These are phyloP conservation scores for Verasper variegatus DNA, from an alignment of 2,113 vertebrate genomes.

Conservation along the genomic window DNA sequence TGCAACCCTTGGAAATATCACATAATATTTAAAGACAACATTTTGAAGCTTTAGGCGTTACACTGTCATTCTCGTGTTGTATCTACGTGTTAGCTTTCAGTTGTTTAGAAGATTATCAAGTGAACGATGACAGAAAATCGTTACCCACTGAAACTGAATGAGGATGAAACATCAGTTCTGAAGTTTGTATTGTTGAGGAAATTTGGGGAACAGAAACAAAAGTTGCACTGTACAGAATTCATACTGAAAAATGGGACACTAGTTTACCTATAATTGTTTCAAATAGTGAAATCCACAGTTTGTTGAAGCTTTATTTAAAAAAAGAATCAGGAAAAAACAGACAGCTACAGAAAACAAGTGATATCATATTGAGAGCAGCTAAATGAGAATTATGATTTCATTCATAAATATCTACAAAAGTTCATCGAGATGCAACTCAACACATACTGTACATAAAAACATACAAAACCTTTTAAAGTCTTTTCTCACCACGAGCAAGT, in stretches of 20 bases:
- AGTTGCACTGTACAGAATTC: neutral
- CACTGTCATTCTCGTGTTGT: neutral
- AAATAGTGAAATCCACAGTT: neutral
- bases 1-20: neutral
- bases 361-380: conserved; percentile 6
- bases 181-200: neutral
- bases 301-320: conserved; percentile 31
- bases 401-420: conserved; percentile 54
- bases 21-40: neutral
- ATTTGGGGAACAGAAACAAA: neutral
- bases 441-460: conserved; percentile 40
- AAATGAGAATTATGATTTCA: neutral
- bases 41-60: no score
- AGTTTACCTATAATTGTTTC: neutral
- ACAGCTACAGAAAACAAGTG: neutral
- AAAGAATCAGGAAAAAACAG: neutral
- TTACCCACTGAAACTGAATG: neutral
- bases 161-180: neutral
- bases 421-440: conserved; percentile 2
- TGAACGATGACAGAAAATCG: neutral
- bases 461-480: conserved; percentile 4
- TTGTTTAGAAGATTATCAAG: neutral
- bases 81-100: neutral
- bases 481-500: neutral
- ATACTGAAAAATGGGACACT: neutral